Conservation (phyloP, 2,888 invertebrate genomes). For the Candidula unifasciata region DNA sequence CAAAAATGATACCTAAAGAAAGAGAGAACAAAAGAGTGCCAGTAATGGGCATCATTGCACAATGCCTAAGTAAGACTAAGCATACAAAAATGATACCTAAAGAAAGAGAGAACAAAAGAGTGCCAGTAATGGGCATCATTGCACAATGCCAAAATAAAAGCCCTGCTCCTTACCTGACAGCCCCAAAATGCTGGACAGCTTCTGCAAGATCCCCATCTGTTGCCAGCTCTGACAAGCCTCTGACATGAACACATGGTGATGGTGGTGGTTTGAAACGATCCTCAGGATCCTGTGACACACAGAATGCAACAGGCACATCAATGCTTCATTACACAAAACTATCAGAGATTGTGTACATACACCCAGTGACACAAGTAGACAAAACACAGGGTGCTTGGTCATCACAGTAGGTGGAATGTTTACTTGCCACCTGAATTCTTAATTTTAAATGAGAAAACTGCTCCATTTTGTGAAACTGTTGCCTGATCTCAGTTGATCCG, state of each 20-base stretch:
- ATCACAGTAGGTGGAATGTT: too few species aligned
- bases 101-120: neutral
- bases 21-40: neutral
- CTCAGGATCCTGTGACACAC: slow-evolving; percentile 60
- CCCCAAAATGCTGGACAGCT: slow-evolving; percentile 79
- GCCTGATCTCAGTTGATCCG: too few species aligned
- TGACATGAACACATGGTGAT: slow-evolving; percentile 79
- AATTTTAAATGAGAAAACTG: too few species aligned
- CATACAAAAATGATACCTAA: too few species aligned
- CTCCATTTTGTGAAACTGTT: too few species aligned
- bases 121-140: too few species aligned
- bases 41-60: too few species aligned
- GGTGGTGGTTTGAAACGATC: slow-evolving; percentile 79
- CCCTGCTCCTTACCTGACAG: slow-evolving; percentile 73
- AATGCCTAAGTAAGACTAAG: neutral
- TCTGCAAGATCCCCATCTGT: slow-evolving; percentile 79
- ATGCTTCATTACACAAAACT: too few species aligned
- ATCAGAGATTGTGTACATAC: neutral
- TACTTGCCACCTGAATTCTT: too few species aligned
- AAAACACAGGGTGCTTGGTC: neutral
- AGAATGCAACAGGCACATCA: neutral
- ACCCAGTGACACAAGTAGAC: neutral
- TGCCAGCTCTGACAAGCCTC: slow-evolving; percentile 77
- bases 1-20: too few species aligned
- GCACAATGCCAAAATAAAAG: neutral